Percentiles rank a stretch among this genome's conserved stretches.
Evolutionary conservation across 1,140 invertebrate species (phyloP).

Genomic region (Musca domestica): DNA sequence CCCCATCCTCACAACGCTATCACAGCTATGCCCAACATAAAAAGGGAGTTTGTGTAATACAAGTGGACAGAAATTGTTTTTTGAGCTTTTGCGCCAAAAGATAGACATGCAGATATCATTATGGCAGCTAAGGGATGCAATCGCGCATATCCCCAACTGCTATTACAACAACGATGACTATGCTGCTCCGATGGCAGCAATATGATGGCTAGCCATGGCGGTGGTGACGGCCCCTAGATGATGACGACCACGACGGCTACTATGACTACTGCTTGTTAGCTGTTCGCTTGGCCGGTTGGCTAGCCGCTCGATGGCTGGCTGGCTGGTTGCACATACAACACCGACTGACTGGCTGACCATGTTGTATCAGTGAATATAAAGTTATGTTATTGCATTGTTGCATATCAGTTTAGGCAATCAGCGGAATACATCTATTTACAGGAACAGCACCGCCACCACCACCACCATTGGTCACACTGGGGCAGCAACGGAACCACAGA

Average conservation of each 20-base stretch:
- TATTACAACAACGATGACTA: not conserved
- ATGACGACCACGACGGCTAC: too few relatives aligned
- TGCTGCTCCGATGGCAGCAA: not conserved
- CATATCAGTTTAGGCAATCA: conserved; percentile 21
- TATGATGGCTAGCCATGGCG: not conserved
- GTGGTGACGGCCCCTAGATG: too few relatives aligned
- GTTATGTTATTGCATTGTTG: conserved; percentile 19
- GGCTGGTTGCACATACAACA: too few relatives aligned
- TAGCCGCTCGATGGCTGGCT: too few relatives aligned
- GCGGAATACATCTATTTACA: conserved; percentile 8
- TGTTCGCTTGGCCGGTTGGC: too few relatives aligned
- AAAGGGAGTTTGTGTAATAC: conserved; percentile 15
- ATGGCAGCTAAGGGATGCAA: conserved; percentile 22
- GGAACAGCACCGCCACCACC: conserved; percentile 1
- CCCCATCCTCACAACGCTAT: too few relatives aligned
- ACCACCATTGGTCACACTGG: not conserved
- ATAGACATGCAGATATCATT: conserved; percentile 28
- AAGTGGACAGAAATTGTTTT: conserved; percentile 20
- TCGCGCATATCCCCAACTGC: not conserved
- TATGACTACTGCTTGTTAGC: too few relatives aligned
- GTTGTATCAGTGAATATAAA: conserved; percentile 7
- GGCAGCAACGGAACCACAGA: not conserved
- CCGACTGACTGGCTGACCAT: too few relatives aligned
- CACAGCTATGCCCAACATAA: not conserved
- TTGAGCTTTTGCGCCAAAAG: conserved; percentile 24